Conservation (phyloP, 2,888 invertebrate species). For the Boloria selene region DNA sequence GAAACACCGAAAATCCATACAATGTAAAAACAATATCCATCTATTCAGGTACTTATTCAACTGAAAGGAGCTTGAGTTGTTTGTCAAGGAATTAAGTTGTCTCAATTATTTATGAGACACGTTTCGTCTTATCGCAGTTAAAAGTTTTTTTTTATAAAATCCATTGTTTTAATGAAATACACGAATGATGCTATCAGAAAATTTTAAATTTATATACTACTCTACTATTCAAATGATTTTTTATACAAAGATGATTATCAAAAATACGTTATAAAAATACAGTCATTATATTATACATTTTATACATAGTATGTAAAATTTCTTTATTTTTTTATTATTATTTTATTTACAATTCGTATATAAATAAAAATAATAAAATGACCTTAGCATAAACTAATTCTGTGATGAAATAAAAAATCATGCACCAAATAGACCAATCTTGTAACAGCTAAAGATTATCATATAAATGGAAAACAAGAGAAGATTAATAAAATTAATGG, state of each 20-base stretch:
- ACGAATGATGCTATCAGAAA: neutral
- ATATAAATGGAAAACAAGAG: slow-evolving; percentile 37
- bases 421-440: neutral
- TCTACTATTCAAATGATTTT: too few relatives aligned
- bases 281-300: too few relatives aligned
- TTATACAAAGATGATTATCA: too few relatives aligned
- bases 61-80: slow-evolving; percentile 28
- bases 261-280: too few relatives aligned
- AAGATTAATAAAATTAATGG: slow-evolving; percentile 38
- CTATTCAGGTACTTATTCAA: slow-evolving; percentile 10
- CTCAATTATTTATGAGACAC: slow-evolving; percentile 34
- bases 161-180: slow-evolving; percentile 9
- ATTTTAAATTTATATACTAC: too few relatives aligned
- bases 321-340: too few relatives aligned
- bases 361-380: too few relatives aligned
- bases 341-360: too few relatives aligned
- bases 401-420: neutral
- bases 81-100: slow-evolving; percentile 35
- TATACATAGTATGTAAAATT: too few relatives aligned
- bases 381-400: neutral
- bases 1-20: neutral
- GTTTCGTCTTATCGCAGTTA: slow-evolving; percentile 13
- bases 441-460: slow-evolving; percentile 31
- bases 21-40: slow-evolving; percentile 2
- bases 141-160: slow-evolving; percentile 13